phyloP scores from a whole-genome alignment of 1,140 invertebrate species.

The Lepidotrigona ventralis region DNA sequence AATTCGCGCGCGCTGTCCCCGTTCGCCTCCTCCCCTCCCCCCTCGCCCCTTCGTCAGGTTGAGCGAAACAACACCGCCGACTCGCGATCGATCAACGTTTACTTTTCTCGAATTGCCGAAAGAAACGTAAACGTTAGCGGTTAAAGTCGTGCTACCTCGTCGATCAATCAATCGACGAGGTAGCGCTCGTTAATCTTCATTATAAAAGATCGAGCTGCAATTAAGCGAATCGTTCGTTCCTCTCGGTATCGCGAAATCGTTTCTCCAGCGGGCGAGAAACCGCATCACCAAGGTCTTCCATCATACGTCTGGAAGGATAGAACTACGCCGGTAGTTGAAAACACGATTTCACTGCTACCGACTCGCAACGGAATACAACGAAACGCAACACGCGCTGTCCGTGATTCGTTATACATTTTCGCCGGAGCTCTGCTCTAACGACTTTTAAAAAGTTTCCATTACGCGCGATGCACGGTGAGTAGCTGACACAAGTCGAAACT shows the following conservation, averaged over 20 bases:
- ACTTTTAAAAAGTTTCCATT: neutral
- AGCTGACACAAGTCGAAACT: no score
- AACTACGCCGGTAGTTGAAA: constrained; percentile 31
- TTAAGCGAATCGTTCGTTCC: constrained; percentile 52
- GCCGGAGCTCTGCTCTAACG: no score
- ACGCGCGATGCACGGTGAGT: no score
- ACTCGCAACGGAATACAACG: neutral
- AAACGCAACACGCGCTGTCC: neutral
- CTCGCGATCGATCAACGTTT: neutral
- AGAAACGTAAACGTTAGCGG: neutral
- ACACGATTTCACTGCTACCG: constrained; percentile 29
- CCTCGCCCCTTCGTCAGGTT: no score
- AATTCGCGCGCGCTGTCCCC: neutral
- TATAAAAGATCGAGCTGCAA: constrained; percentile 55
- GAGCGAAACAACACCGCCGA: no score
- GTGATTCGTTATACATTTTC: neutral
- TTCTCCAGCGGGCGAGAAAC: constrained; percentile 25
- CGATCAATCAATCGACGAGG: constrained; percentile 39
- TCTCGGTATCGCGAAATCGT: constrained; percentile 10
- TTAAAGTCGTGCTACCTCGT: constrained; percentile 12
- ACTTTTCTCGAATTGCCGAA: neutral
- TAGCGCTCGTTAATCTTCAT: constrained; percentile 57
- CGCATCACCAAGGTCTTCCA: constrained; percentile 26
- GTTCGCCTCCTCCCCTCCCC: no score
- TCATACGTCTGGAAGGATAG: constrained; percentile 30